These are phyloP conservation scores for Pelmatolapia mariae DNA, from an alignment of 2,113 vertebrate genomes.

Conservation along the genomic window DNA sequence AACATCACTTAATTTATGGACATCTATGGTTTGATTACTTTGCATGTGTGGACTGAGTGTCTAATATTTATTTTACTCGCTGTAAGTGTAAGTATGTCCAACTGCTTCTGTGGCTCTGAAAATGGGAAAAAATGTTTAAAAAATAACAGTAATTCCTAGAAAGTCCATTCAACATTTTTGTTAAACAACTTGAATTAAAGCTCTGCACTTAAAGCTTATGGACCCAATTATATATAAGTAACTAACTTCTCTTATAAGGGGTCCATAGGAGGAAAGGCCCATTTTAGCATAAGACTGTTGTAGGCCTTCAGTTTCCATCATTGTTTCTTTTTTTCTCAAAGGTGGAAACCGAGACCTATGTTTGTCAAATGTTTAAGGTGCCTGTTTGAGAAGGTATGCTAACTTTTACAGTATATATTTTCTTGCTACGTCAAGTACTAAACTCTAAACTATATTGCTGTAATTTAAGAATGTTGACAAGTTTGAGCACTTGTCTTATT, in stretches of 20 bases:
- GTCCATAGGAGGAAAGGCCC: background rate
- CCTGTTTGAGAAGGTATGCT: background rate
- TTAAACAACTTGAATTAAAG: background rate
- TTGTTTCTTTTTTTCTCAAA: background rate
- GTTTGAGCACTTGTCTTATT: background rate
- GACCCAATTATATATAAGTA: background rate
- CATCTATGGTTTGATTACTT: background rate
- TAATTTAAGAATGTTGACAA: background rate
- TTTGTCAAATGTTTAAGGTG: background rate
- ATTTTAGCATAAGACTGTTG: background rate
- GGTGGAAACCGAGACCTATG: background rate
- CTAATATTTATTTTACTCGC: background rate
- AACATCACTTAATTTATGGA: background rate
- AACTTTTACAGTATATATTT: background rate
- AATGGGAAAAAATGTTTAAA: fast-evolving
- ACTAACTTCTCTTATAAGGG: background rate
- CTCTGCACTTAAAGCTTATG: background rate
- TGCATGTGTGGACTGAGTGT: background rate
- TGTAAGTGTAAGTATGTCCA: background rate
- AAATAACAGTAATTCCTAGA: background rate
- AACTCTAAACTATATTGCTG: background rate
- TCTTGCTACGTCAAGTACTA: background rate
- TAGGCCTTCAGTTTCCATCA: background rate
- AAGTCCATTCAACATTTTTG: background rate
- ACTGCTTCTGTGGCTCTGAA: background rate